These are phyloP conservation scores for Stylophora pistillata DNA, from an alignment of 64 coral and sea anemone genomes.

Conservation along the genomic window DNA sequence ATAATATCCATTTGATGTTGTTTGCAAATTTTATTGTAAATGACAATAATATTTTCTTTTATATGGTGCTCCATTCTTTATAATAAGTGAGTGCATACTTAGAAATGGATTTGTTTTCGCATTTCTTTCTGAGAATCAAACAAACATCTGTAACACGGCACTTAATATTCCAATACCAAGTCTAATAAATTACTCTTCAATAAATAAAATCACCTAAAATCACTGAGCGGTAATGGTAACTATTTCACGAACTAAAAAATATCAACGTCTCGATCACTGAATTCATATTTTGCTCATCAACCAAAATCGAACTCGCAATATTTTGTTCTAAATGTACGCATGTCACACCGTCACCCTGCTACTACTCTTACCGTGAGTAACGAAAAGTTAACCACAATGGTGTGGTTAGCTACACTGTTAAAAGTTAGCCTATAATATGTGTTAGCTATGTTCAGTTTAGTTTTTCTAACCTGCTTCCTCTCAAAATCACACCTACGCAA, in stretches of 20 bases:
- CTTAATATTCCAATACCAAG: not conserved
- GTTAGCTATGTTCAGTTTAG: too few species aligned
- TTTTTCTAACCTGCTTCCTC: too few species aligned
- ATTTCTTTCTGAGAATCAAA: not conserved
- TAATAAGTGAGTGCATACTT: not conserved
- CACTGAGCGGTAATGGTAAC: not conserved
- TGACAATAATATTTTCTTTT: not conserved
- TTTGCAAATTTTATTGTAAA: not conserved
- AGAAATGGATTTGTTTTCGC: not conserved
- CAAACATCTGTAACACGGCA: not conserved
- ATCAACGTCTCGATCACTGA: not conserved
- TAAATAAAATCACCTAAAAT: conserved; percentile 10
- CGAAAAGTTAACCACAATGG: too few species aligned
- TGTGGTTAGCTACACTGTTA: too few species aligned
- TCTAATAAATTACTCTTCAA: conserved; percentile 28
- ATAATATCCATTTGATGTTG: too few species aligned
- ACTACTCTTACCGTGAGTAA: too few species aligned
- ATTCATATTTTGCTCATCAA: not conserved
- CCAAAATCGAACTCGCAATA: not conserved
- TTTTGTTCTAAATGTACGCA: too few species aligned
- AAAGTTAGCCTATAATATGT: too few species aligned
- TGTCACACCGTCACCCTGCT: too few species aligned
- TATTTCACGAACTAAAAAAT: not conserved
- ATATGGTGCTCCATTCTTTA: too few species aligned
- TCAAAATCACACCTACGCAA: too few species aligned